phyloP scores from a whole-genome alignment of 2,797 vertebrate genomes.

The Rhynchotus rufescens region DNA sequence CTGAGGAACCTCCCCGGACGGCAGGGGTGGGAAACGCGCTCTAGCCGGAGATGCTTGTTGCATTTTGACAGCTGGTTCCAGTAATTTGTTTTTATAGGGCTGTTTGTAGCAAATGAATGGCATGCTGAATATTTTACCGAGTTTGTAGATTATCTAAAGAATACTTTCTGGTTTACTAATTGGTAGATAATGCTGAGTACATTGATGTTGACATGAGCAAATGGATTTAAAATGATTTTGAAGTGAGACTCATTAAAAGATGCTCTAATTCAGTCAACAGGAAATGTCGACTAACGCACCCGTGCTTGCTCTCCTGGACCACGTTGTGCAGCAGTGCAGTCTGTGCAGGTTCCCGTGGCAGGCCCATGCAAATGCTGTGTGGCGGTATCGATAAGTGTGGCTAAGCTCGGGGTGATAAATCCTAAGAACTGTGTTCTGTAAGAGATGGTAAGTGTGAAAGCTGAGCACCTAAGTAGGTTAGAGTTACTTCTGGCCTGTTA shows the following conservation, averaged over 20 bases:
- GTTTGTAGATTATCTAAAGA: constrained; percentile 82
- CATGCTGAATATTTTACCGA: constrained; percentile 79
- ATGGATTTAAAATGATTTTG: constrained; percentile 82
- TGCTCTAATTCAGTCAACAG: constrained; percentile 78
- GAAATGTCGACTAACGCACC: constrained; percentile 64
- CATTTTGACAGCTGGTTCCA: constrained; percentile 78
- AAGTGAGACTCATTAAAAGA: constrained; percentile 81
- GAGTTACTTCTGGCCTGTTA: not conserved
- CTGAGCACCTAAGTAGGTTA: not conserved
- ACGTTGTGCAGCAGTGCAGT: accelerated
- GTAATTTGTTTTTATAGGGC: constrained; percentile 83
- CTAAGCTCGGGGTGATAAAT: not conserved
- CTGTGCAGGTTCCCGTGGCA: not conserved
- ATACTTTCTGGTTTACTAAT: constrained; percentile 83
- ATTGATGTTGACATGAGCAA: constrained; percentile 84
- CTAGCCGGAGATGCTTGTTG: constrained; percentile 73
- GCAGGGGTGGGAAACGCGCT: not conserved
- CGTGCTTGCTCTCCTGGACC: not conserved
- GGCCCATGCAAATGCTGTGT: not conserved
- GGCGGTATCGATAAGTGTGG: accelerated
- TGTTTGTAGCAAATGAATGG: constrained; percentile 79
- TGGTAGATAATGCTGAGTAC: constrained; percentile 82
- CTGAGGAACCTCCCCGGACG: not conserved
- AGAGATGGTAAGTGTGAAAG: not conserved
- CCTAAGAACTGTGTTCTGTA: accelerated